Evolutionary conservation across 2,888 invertebrate species (phyloP), one percentile per base, ranked within the genome.

Genomic region (Sipunculus nudus): DNA sequence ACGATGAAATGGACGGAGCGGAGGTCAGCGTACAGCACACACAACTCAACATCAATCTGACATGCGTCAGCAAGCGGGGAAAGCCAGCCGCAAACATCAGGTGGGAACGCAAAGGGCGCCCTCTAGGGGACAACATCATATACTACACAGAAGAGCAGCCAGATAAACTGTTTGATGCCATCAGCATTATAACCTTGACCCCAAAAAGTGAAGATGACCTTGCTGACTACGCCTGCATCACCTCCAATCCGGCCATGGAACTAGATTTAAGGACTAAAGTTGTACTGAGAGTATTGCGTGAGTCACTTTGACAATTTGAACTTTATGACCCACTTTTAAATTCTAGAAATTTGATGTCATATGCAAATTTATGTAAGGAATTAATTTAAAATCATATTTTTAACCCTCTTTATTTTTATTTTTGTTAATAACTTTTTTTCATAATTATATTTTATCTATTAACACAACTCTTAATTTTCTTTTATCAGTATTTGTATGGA

Each of bases 161-260:
- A n/a, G n/a, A 77, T 71, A 78, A 84, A 65, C 57, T 73, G 25
- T 64, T 72, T 63, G 75, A 80, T 16, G 76, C 81, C 13, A 77
- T 93, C 59, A 84, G 84, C 81, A 90, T 92, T 19, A 89, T 94
- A 75, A 90, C 92, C 0, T 93, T 98, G 84, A 90, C 90, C 38
- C 96, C 95, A 0, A 91, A 92, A 73, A 91, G 93, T 0, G 90
- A 90, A 38, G 97, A 98, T 84, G 95, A 98, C 84, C 93, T 93
- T 79, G 96, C 95, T 2, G 86, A 91, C 67, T 97, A 94, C 84
- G 90, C 92, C 54, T 99, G 98, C 82, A 92, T 95, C 82, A 96
- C 96, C 0, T 91, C 90, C 77, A 96, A 96, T 86, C 90, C 91
- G 45, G 96, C 94, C n/a, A 92, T 93, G 0, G 92, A 93, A 0